Base-by-base conservation (phyloP, 2,797 vertebrate genomes). In the Acridotheres tristis region DNA sequence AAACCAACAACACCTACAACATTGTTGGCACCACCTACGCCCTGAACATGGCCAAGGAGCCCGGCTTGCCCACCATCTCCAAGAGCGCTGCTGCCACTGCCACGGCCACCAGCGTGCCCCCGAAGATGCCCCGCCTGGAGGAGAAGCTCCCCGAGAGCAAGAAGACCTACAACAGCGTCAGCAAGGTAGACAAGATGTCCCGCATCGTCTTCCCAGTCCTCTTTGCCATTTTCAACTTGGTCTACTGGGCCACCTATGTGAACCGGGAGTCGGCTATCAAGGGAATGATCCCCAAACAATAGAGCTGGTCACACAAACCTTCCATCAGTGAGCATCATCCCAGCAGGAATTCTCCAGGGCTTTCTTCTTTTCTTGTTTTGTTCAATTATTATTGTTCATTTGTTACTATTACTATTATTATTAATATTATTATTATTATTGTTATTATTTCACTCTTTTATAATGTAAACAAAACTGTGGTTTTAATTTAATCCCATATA, bases 151-250 rank as follows among this genome's bases (percentile, higher is more conserved):
- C 98, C 38, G 99, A 99, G 86, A 98, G 98, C 93, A 99, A 98
- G 97, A 99, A 99, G 96, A 99, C 99, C 45, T 99, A 99, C 98
- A 99, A 99, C 97, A 99, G 99, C 1, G 99, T 99, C 98, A 99
- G 99, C 98, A 99, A 99, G 98, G 99, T 99, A 97, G 99, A 99
- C 98, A 99, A 99, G 98, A 99, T 99, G 96, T 99, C 99, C 3
- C 99, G 99, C 97, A 99, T 99, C 83, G 98, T 99, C 96, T 99
- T 99, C 97, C 99, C 99, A 6, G 98, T 99, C 80, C 98, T 99
- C 78, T 99, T 99, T 97, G 99, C 99, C 97, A 99, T 99, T 97
- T 99, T 99, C 97, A 99, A 99, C 96, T 95, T 99, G 91, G 99
- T 98, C 87, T 99, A 99, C 97, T 99, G 99, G 99, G 99, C 99